phyloP scores from a whole-genome alignment of 2,797 vertebrate genomes.

The Eptatretus atami region DNA sequence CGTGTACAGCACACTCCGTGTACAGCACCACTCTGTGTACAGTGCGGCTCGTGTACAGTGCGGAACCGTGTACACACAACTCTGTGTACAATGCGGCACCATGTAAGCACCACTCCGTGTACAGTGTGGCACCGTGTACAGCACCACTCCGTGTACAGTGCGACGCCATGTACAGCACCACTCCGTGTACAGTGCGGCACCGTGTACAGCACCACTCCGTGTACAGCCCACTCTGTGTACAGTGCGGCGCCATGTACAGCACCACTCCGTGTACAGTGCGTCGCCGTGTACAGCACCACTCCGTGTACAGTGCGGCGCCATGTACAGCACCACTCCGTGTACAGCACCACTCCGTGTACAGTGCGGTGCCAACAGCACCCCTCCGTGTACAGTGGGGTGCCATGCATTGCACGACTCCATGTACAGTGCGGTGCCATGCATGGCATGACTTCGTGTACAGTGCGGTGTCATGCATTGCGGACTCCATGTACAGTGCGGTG shows the following conservation, averaged over 20 bases:
- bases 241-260: background rate
- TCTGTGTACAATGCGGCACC: background rate
- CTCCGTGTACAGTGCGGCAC: no score
- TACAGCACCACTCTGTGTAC: background rate
- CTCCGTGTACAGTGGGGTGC: no score
- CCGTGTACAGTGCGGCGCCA: background rate
- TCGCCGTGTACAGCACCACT: background rate
- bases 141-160: background rate
- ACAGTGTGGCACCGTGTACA: conserved; percentile 2
- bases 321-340: background rate
- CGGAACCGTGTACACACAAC: background rate
- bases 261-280: no score
- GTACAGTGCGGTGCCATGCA: no score
- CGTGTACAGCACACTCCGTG: background rate
- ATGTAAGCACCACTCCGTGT: background rate
- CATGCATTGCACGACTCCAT: no score
- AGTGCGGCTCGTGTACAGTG: background rate
- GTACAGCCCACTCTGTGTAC: background rate
- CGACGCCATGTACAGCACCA: no score
- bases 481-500: no score
- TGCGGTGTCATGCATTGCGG: no score
- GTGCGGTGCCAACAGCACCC: background rate
- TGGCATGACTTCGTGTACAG: no score
- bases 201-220: background rate
- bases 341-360: background rate